phyloP scores from a whole-genome alignment of 2,113 vertebrate genomes.

The Proteles cristata region DNA sequence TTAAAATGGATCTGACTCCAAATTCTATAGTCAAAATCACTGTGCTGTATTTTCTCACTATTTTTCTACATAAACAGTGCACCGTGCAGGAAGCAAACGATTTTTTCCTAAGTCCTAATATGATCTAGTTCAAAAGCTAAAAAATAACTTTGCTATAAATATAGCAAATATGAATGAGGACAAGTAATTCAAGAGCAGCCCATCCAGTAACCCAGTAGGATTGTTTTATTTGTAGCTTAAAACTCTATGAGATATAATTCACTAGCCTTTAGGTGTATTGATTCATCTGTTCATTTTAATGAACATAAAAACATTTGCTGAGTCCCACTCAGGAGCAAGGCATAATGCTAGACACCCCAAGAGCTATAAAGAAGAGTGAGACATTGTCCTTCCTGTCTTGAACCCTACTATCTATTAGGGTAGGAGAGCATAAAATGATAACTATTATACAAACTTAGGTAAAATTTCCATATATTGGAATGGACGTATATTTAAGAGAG shows the following conservation, averaged over 20 bases:
- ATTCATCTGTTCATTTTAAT: neutral
- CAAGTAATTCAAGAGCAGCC: neutral
- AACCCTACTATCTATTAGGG: neutral
- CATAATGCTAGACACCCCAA: neutral
- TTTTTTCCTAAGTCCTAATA: neutral
- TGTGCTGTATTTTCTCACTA: neutral
- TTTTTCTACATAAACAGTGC: neutral
- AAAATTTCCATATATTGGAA: neutral
- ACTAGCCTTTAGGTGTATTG: neutral
- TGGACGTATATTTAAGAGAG: neutral
- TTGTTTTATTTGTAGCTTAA: neutral
- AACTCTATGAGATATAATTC: neutral
- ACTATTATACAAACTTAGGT: neutral
- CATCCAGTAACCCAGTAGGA: neutral
- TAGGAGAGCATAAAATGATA: neutral
- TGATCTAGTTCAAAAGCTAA: neutral
- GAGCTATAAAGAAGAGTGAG: neutral
- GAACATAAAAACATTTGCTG: neutral
- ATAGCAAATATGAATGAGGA: neutral
- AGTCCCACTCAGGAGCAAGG: accelerated
- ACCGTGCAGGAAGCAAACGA: neutral
- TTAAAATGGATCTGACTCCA: neutral
- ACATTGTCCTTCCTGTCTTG: neutral
- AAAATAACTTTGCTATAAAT: neutral
- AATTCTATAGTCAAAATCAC: neutral